Conservation (phyloP, 1,140 invertebrate species). For the Lepeophtheirus salmonis region DNA sequence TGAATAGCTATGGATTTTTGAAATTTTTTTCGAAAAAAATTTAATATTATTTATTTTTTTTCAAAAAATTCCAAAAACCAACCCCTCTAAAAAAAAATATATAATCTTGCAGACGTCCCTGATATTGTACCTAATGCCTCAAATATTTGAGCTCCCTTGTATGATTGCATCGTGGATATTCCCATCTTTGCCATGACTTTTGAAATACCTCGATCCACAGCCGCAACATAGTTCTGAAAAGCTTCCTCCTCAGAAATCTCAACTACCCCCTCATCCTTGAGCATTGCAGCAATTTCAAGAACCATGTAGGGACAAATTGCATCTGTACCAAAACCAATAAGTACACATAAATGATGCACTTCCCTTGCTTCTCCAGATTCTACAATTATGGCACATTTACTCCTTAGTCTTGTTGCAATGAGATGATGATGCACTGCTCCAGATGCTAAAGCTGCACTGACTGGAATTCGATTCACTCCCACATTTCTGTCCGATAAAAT, state of each 20-base stretch:
- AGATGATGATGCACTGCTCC: conserved; percentile 88
- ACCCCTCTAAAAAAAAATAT: no score
- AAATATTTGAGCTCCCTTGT: conserved; percentile 98
- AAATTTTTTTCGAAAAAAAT: no score
- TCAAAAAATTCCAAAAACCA: no score
- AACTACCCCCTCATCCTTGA: conserved; percentile 61
- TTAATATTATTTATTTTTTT: no score
- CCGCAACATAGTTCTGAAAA: conserved; percentile 41
- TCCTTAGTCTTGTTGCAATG: conserved; percentile 79
- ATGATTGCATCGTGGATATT: conserved; percentile 95
- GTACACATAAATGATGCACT: conserved; percentile 87
- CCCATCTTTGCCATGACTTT: conserved; percentile 99
- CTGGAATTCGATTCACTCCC: conserved; percentile 45
- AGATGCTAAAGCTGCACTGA: conserved; percentile 64
- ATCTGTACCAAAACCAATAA: conserved; percentile 91
- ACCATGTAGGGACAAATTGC: conserved; percentile 93
- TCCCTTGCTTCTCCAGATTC: conserved; percentile 85
- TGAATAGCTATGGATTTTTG: no score
- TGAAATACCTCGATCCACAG: conserved; percentile 56
- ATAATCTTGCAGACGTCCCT: no score
- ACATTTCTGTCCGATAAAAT: conserved; percentile 67
- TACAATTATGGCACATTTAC: conserved; percentile 82
- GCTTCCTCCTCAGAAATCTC: conserved; percentile 51
- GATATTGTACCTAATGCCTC: conserved; percentile 72
- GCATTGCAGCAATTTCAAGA: conserved; percentile 64